Evolutionary conservation across 2,113 vertebrate genomes (phyloP).

Genomic region (Petrocephalus zakoni): DNA sequence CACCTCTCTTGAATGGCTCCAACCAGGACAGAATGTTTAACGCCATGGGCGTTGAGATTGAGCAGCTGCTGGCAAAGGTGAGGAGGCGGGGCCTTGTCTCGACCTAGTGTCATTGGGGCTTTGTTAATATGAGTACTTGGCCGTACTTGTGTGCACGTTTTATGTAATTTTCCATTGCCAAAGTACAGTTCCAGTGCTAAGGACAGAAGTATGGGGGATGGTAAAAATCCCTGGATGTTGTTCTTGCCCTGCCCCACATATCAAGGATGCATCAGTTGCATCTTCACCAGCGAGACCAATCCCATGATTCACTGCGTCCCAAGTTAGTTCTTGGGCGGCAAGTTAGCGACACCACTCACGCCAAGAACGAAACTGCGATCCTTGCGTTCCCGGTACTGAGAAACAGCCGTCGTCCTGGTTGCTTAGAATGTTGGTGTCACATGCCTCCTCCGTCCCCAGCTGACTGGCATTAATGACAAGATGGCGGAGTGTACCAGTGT

Average conservation of each 20-base stretch:
- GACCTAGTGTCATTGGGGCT: not conserved
- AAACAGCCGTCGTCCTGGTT: not conserved
- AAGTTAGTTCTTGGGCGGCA: not conserved
- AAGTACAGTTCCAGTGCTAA: not conserved
- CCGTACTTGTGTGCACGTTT: not conserved
- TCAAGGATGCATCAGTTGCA: not conserved
- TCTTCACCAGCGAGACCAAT: not conserved
- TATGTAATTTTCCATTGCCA: not conserved
- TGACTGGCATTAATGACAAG: conserved; percentile 92
- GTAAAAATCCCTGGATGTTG: not conserved
- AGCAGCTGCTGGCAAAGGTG: conserved; percentile 92
- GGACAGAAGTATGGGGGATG: not conserved
- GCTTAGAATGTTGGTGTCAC: not conserved
- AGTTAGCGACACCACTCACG: not conserved
- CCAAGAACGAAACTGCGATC: not conserved
- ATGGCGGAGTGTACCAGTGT: conserved; percentile 90
- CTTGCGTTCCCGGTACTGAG: not conserved
- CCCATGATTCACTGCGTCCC: not conserved
- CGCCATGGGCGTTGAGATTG: conserved; percentile 96
- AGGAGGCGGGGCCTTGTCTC: conserved; percentile 34
- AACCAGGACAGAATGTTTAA: conserved; percentile 99
- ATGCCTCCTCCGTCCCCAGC: conserved; percentile 52
- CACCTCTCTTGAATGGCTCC: conserved; percentile 89
- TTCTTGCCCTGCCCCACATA: not conserved
- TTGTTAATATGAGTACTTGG: not conserved